Percentiles rank a stretch among this genome's conserved stretches.
These are phyloP conservation scores for Crematogaster levior DNA, from an alignment of 2,888 invertebrate species.

Conservation along the genomic window DNA sequence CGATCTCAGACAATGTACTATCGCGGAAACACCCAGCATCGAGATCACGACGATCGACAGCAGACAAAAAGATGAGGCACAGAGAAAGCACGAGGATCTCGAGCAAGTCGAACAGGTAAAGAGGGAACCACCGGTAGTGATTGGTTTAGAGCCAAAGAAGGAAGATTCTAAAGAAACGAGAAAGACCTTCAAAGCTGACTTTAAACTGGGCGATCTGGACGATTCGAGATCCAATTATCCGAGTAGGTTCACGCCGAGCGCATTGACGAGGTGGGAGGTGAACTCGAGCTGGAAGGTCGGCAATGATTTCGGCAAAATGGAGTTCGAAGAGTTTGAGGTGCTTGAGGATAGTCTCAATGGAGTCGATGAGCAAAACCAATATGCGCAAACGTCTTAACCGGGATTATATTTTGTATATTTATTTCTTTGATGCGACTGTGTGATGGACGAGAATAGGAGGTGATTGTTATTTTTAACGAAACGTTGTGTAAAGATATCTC, in stretches of 20 bases:
- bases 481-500: not conserved
- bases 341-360: constrained; percentile 89
- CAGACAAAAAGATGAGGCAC: constrained; percentile 85
- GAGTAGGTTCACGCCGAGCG: constrained; percentile 78
- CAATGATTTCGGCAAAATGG: constrained; percentile 92
- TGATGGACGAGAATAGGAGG: not conserved
- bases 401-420: constrained; percentile 12
- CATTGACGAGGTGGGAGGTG: constrained; percentile 83
- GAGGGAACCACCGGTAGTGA: constrained; percentile 86
- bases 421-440: constrained; percentile 5
- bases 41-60: constrained; percentile 78
- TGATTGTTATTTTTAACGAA: constrained; percentile 1
- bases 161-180: constrained; percentile 80
- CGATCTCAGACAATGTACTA: constrained; percentile 77
- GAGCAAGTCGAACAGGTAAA: constrained; percentile 86
- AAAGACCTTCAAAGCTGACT: constrained; percentile 81
- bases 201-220: constrained; percentile 80
- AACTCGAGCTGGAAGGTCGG: constrained; percentile 88
- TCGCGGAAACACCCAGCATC: constrained; percentile 83
- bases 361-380: constrained; percentile 69
- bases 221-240: constrained; percentile 74
- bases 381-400: constrained; percentile 56
- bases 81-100: constrained; percentile 87
- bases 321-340: constrained; percentile 93
- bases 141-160: constrained; percentile 86